A percentile compares a stretch with the other conserved stretches of the same genome.
phyloP scores from a whole-genome alignment of 2,888 invertebrate species.

The Dolichopus griseipennis region DNA sequence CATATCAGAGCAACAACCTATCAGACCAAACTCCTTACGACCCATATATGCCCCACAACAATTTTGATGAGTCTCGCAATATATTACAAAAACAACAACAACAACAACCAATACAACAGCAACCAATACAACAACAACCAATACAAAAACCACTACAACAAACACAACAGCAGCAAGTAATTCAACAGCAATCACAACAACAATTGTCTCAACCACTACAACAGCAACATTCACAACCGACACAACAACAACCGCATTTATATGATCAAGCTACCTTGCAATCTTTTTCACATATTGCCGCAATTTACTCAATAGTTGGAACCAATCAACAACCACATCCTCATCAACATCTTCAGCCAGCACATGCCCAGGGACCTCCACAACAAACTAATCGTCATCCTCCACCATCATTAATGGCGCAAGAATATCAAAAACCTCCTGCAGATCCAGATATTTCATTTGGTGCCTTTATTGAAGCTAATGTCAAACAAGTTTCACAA shows the following conservation, averaged over 20 bases:
- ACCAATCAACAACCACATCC: slow-evolving; percentile 37
- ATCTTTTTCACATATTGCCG: neutral
- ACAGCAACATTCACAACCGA: slow-evolving; percentile 40
- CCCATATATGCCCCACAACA: slow-evolving; percentile 13
- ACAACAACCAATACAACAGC: slow-evolving; percentile 18
- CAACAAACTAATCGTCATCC: slow-evolving; percentile 12
- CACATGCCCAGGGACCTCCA: slow-evolving; percentile 44
- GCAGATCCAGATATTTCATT: neutral
- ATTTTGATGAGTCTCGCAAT: slow-evolving; percentile 19
- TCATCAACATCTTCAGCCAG: slow-evolving; percentile 40
- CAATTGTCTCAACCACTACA: slow-evolving; percentile 27
- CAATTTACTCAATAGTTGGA: neutral
- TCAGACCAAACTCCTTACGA: slow-evolving; percentile 18
- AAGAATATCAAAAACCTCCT: slow-evolving; percentile 17
- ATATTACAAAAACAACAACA: slow-evolving; percentile 16
- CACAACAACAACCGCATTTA: neutral
- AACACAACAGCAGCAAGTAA: slow-evolving; percentile 25
- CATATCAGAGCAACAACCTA: slow-evolving; percentile 16
- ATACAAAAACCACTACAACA: slow-evolving; percentile 29
- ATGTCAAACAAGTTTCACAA: slow-evolving; percentile 2
- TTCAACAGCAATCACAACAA: slow-evolving; percentile 47
- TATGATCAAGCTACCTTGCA: neutral
- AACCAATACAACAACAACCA: slow-evolving; percentile 20
- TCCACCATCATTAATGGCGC: slow-evolving; percentile 13
- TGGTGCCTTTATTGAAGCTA: slow-evolving; percentile 8